A percentile compares a stretch with the other conserved stretches of the same genome.
These are phyloP conservation scores for Atta colombica DNA, from an alignment of 1,140 invertebrate genomes.

Conservation along the genomic window DNA sequence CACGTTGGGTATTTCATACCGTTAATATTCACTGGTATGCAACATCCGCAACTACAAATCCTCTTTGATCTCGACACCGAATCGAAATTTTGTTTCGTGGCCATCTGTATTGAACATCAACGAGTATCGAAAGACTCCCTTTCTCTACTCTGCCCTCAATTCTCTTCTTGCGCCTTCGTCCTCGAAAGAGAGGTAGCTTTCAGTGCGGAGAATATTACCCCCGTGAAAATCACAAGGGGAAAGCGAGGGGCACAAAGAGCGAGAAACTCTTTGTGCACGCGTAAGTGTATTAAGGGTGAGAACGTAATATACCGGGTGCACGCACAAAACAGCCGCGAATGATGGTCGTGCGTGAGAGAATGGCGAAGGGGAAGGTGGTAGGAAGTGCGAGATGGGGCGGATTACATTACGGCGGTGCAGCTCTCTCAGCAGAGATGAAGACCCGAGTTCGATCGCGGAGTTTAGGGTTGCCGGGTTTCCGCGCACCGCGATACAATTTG, in stretches of 20 bases:
- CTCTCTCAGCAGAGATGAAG: conserved; percentile 18
- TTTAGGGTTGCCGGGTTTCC: conserved; percentile 33
- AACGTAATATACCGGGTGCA: conserved; percentile 55
- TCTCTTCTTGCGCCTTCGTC: not conserved
- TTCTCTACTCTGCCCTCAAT: not conserved
- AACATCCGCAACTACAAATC: conserved; percentile 18
- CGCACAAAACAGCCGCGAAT: conserved; percentile 39
- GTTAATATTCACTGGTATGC: conserved; percentile 21
- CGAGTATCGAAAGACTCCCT: conserved; percentile 31
- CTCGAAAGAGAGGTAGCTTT: conserved; percentile 46
- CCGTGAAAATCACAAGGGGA: conserved; percentile 37
- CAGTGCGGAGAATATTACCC: conserved; percentile 53
- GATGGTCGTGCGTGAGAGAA: conserved; percentile 29
- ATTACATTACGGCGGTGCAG: conserved; percentile 31
- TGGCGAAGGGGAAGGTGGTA: not conserved
- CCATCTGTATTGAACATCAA: conserved; percentile 39
- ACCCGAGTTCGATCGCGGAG: conserved; percentile 24
- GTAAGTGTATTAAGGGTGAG: conserved; percentile 61
- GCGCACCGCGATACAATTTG: conserved; percentile 31
- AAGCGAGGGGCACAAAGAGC: conserved; percentile 20
- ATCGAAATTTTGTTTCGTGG: conserved; percentile 54
- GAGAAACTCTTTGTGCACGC: conserved; percentile 54
- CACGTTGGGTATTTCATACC: conserved; percentile 13
- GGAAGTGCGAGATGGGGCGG: not conserved
- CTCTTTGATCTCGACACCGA: conserved; percentile 52